Percentiles rank a stretch among this genome's conserved stretches.
phyloP scores from a whole-genome alignment of 2,888 invertebrate genomes.

The Andrena fulva region DNA sequence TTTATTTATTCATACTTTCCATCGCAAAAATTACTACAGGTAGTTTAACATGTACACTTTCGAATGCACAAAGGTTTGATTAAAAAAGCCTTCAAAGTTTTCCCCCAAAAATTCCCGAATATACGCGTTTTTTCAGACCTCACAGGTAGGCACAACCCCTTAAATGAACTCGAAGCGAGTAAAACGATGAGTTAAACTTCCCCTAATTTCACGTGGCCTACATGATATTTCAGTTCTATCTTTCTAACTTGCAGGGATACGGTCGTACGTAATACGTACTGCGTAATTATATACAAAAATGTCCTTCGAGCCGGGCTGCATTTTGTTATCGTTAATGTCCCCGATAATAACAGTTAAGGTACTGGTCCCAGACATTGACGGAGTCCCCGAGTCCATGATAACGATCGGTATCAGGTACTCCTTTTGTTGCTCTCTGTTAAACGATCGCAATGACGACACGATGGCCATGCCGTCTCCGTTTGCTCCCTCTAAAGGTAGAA shows the following conservation, averaged over 20 bases:
- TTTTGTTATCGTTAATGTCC: conserved; percentile 99
- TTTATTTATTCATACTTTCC: too few relatives aligned
- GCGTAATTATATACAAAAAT: conserved; percentile 98
- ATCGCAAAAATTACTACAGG: too few relatives aligned
- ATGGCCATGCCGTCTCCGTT: conserved; percentile 99
- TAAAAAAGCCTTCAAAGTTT: too few relatives aligned
- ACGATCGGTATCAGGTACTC: conserved; percentile 98
- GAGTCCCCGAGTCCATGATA: conserved; percentile 98
- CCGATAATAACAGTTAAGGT: conserved; percentile 98
- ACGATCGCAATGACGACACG: conserved; percentile 96
- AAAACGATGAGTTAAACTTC: too few relatives aligned
- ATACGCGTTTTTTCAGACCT: too few relatives aligned
- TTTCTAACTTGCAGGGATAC: not conserved
- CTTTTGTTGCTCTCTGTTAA: conserved; percentile 98
- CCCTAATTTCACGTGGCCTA: too few relatives aligned
- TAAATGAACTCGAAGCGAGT: too few relatives aligned
- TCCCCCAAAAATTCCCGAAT: too few relatives aligned
- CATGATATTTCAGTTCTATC: too few relatives aligned
- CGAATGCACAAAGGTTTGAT: too few relatives aligned
- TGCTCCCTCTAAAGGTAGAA: conserved; percentile 91
- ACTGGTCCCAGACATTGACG: conserved; percentile 98
- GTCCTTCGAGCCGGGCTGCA: conserved; percentile 98
- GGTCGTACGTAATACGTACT: conserved; percentile 80
- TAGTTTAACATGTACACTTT: too few relatives aligned
- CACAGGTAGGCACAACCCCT: too few relatives aligned